Evolutionary conservation across 1,140 invertebrate species (phyloP), one percentile per base, ranked within the genome.

Genomic region (Trialeurodes vaporariorum): DNA sequence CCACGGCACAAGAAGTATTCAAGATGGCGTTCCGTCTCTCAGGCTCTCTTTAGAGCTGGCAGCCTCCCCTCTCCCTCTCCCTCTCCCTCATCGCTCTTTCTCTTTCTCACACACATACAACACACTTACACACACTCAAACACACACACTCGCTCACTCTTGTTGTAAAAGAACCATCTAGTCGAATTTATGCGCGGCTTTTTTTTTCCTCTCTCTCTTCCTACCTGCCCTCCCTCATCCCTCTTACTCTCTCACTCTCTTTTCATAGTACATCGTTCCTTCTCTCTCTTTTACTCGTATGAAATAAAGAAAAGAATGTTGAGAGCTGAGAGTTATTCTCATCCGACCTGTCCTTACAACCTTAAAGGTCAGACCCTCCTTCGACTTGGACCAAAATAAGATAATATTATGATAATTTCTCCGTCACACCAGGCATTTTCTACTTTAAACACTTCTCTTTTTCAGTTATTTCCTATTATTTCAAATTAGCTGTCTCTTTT

Each of bases 1-100:
- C 70, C 70, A 68, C 68, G 67, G 70, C 67, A 62, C 64, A 67
- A 68, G 27, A 70, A 67, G 67, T 70, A 70, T 70, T 70, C 70
- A 70, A 70, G 67, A 70, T 70, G 70, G 70, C 70, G 70, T 60
- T 26, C 22, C 25, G 25, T 26, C 67, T 25, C 40, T 63, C 65
- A 63, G 60, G 17, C 13, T 65, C 27, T 59, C 64, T 49, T 27
- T 65, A 64, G 61, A 40, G 21, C 61, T 34, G 61, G 13, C 62
- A 27, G 60, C 27, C 69, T 26, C 26, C 13, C 65, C 26, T 64
- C 59, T 27, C 40, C 27, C 64, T 25, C 61, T 1, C 58, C 22
- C 2, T 60, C n/a, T 24, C 59, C n/a, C 25, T 61, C 21, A 61
- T 21, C 21, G 21, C 25, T 61, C 21, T 61, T 24, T 24, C 22